A percentile compares a stretch with the other conserved stretches of the same genome.
Conservation (phyloP, 2,888 invertebrate genomes). For the Coleophora flavipennella region DNA sequence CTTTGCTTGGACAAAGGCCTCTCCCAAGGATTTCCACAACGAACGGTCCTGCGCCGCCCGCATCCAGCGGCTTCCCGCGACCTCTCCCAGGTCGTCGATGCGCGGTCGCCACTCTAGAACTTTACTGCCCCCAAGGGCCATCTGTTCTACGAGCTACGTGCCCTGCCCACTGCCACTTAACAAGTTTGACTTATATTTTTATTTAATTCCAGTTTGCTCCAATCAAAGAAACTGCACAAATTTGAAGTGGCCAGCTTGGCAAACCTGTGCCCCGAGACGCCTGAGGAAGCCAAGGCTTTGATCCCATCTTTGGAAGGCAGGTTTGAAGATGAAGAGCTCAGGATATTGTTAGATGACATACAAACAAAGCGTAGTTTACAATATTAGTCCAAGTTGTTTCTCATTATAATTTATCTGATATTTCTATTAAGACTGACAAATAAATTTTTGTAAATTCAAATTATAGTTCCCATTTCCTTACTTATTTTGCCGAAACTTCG, state of each 20-base stretch:
- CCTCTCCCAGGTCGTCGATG: too few relatives aligned
- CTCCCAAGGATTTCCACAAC: too few relatives aligned
- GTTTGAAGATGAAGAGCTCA: slow-evolving; percentile 98
- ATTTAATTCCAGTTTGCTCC: slow-evolving; percentile 79
- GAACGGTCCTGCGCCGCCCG: too few relatives aligned
- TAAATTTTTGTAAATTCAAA: background rate
- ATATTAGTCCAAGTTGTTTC: slow-evolving; percentile 73
- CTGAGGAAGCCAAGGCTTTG: slow-evolving; percentile 97
- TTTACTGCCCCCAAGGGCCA: too few relatives aligned
- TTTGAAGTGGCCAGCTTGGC: slow-evolving; percentile 98
- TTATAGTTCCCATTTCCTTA: background rate
- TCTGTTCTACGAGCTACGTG: too few relatives aligned
- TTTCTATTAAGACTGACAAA: background rate
- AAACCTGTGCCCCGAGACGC: slow-evolving; percentile 98
- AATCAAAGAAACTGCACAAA: slow-evolving; percentile 96
- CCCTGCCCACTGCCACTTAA: too few relatives aligned
- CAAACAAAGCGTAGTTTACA: slow-evolving; percentile 98
- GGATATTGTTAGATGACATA: slow-evolving; percentile 96
- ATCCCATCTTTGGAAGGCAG: slow-evolving; percentile 98
- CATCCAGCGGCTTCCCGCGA: too few relatives aligned
- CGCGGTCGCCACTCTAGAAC: too few relatives aligned
- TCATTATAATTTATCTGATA: background rate
- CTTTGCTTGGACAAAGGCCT: too few relatives aligned
- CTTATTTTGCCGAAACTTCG: too few relatives aligned
- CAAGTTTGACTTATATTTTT: background rate